Conservation (phyloP, 2,113 vertebrate genomes). For the Pygoscelis adeliae region DNA sequence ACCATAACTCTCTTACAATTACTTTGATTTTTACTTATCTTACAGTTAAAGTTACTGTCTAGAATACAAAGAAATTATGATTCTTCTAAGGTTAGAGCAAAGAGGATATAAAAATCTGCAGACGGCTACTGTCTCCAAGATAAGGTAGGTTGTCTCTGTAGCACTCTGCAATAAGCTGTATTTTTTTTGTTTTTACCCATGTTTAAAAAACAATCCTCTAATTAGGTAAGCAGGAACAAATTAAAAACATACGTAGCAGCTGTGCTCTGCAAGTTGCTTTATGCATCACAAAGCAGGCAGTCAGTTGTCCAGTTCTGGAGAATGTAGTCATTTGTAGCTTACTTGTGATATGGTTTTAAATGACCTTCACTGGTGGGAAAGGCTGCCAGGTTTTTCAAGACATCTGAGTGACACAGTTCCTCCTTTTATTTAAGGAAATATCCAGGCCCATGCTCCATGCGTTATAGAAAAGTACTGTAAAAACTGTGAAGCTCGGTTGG, state of each 20-base stretch:
- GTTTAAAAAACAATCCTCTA: neutral
- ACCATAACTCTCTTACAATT: neutral
- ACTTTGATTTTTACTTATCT: slow-evolving; percentile 8
- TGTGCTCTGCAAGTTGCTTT: neutral
- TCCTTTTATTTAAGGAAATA: neutral
- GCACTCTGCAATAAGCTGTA: neutral
- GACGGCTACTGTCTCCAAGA: neutral
- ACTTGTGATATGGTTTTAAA: neutral
- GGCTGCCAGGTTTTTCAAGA: neutral
- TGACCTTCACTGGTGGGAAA: neutral
- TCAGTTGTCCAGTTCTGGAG: neutral
- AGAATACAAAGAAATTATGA: neutral
- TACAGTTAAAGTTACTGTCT: neutral
- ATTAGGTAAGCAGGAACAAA: neutral
- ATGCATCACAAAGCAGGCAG: neutral
- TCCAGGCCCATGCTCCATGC: neutral
- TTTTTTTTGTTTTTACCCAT: neutral
- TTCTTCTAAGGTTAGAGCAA: neutral
- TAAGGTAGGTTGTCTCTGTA: neutral
- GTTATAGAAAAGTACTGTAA: neutral
- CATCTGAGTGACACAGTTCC: neutral
- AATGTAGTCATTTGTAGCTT: neutral
- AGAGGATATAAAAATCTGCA: neutral
- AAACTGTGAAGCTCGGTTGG: neutral
- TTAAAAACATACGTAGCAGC: neutral